A percentile compares a stretch with the other conserved stretches of the same genome.
These are phyloP conservation scores for Orcinus orca DNA, from an alignment of 2,113 vertebrate genomes.

Conservation along the genomic window DNA sequence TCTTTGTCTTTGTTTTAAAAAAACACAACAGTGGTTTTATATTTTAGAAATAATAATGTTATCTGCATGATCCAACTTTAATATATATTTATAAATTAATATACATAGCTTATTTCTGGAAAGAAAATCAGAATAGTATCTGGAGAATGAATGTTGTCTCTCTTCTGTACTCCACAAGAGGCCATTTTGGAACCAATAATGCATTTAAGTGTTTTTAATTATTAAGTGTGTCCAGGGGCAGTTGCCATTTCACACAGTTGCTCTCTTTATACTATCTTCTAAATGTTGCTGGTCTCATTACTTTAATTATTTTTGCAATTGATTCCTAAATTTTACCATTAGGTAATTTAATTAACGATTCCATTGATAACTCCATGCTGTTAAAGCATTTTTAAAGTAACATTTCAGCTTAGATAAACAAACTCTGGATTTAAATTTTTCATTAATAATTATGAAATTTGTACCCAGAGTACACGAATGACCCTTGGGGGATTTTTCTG, in stretches of 20 bases:
- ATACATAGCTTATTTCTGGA: not conserved
- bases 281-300: constrained; percentile 60
- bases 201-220: constrained; percentile 65
- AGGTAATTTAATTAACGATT: constrained; percentile 69
- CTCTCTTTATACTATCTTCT: constrained; percentile 56
- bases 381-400: constrained; percentile 52
- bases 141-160: not conserved
- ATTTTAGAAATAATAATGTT: not conserved
- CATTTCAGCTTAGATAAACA: constrained; percentile 40
- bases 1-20: not conserved
- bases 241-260: constrained; percentile 60
- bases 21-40: not conserved
- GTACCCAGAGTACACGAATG: not conserved
- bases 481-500: not conserved
- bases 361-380: constrained; percentile 43
- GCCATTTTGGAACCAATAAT: constrained; percentile 66
- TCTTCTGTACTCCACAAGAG: not conserved
- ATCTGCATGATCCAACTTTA: not conserved
- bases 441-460: constrained; percentile 50
- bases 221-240: constrained; percentile 67
- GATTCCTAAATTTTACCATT: constrained; percentile 66
- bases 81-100: not conserved
- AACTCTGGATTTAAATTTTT: constrained; percentile 8
- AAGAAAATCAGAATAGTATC: not conserved
- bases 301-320: constrained; percentile 72